Percentiles rank a stretch among this genome's conserved stretches.
phyloP scores from a whole-genome alignment of 2,797 vertebrate species.

The Notolepis coatsorum region DNA sequence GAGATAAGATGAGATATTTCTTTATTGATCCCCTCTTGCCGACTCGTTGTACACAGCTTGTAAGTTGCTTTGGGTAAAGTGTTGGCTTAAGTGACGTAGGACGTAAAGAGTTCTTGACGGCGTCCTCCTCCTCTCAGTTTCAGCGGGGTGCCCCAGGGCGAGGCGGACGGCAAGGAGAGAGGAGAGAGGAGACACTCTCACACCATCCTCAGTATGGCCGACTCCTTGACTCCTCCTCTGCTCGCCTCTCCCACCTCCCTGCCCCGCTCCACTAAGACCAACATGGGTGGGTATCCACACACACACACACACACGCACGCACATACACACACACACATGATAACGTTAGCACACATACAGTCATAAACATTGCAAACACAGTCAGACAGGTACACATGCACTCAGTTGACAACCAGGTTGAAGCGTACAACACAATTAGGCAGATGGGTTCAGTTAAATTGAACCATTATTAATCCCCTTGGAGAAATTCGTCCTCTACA shows the following conservation, averaged over 20 bases:
- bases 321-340: neutral
- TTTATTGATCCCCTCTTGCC: no score
- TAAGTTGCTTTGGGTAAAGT: no score
- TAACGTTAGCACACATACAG: no score
- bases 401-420: no score
- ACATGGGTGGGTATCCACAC: conserved; percentile 80
- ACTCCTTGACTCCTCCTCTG: conserved; percentile 84
- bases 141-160: conserved; percentile 78
- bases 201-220: conserved; percentile 82
- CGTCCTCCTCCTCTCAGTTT: conserved; percentile 51
- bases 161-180: conserved; percentile 91
- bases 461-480: no score
- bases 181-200: conserved; percentile 94
- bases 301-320: neutral
- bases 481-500: no score
- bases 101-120: neutral
- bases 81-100: neutral
- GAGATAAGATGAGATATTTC: no score
- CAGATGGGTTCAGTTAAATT: no score
- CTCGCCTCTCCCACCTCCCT: conserved; percentile 88
- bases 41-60: no score
- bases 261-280: conserved; percentile 83
- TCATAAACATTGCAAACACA: no score
- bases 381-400: neutral
- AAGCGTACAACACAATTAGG: no score